These are phyloP conservation scores for Alosa sapidissima DNA, from an alignment of 2,797 vertebrate genomes.

Conservation along the genomic window DNA sequence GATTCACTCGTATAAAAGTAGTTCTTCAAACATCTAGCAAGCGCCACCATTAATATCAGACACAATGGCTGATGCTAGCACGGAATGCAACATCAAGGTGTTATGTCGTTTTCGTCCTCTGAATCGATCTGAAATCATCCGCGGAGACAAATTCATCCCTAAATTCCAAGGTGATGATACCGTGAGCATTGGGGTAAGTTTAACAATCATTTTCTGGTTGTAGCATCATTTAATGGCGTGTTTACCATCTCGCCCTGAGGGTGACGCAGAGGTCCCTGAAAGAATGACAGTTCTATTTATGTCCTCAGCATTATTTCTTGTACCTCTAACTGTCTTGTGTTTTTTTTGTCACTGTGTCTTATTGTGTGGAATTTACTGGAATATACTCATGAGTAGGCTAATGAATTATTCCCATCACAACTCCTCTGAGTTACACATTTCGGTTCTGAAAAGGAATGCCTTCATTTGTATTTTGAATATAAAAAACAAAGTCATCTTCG, in stretches of 20 bases:
- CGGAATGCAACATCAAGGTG: conserved; percentile 95
- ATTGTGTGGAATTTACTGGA: background rate
- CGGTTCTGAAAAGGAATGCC: background rate
- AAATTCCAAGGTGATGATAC: conserved; percentile 88
- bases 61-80: conserved; percentile 83
- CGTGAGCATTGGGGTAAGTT: conserved; percentile 87
- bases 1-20: background rate
- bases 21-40: too few species aligned
- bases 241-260: conserved; percentile 13
- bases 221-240: conserved; percentile 13
- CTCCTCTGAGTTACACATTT: background rate
- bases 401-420: background rate
- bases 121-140: conserved; percentile 85
- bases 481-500: background rate
- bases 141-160: conserved; percentile 92
- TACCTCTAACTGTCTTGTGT: background rate
- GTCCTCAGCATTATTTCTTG: background rate
- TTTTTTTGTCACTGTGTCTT: background rate
- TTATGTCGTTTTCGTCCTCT: conserved; percentile 92
- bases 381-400: background rate
- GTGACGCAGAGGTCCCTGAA: conserved; percentile 17
- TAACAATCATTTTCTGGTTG: background rate
- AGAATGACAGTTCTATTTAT: conserved; percentile 21
- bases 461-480: background rate
- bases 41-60: conserved; percentile 1